phyloP scores from a whole-genome alignment of 2,888 invertebrate genomes.

The Polymixis lichenea region DNA sequence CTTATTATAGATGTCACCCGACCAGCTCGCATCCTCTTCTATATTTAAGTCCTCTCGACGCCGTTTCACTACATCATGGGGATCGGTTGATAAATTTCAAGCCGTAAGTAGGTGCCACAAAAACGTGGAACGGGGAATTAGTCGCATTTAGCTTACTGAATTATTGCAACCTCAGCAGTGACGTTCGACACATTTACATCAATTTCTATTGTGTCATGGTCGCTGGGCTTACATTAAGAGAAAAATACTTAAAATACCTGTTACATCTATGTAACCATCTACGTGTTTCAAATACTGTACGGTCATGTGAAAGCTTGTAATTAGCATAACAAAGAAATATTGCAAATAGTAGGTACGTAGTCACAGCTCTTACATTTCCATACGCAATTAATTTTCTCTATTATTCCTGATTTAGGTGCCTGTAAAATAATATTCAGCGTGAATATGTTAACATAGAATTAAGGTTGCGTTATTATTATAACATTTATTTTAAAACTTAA shows the following conservation, averaged over 20 bases:
- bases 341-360: slow-evolving; percentile 41
- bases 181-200: slow-evolving; percentile 53
- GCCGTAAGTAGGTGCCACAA: slow-evolving; percentile 67
- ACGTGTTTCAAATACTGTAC: slow-evolving; percentile 53
- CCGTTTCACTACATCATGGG: slow-evolving; percentile 78
- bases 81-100: slow-evolving; percentile 74
- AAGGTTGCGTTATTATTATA: slow-evolving; percentile 47
- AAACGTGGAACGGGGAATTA: slow-evolving; percentile 49
- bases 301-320: slow-evolving; percentile 59
- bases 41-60: slow-evolving; percentile 86
- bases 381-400: slow-evolving; percentile 44
- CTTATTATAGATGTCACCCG: slow-evolving; percentile 90
- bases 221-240: slow-evolving; percentile 52
- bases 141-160: slow-evolving; percentile 56
- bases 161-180: slow-evolving; percentile 46
- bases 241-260: slow-evolving; percentile 46
- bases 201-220: slow-evolving; percentile 56
- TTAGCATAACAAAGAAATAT: slow-evolving; percentile 62
- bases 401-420: slow-evolving; percentile 36
- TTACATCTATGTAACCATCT: slow-evolving; percentile 55
- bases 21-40: slow-evolving; percentile 89
- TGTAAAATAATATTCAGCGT: slow-evolving; percentile 37
- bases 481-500: slow-evolving; percentile 49
- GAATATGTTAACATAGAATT: slow-evolving; percentile 45
- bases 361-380: slow-evolving; percentile 38